phyloP scores from a whole-genome alignment of 2,113 vertebrate genomes.

The Rana temporaria region DNA sequence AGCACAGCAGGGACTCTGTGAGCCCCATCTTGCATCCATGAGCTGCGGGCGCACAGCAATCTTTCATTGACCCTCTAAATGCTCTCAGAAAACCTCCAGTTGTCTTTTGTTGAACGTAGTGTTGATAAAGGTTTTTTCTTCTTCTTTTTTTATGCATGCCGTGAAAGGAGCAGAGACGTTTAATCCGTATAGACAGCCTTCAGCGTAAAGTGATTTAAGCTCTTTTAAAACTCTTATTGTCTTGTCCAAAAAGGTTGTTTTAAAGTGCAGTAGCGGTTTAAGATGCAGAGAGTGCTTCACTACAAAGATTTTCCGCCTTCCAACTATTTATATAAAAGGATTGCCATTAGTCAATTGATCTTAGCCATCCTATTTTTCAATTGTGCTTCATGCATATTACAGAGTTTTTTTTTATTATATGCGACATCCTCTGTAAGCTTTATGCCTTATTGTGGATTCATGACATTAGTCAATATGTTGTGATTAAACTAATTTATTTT shows the following conservation, averaged over 20 bases:
- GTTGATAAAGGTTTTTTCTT: slow-evolving; percentile 40
- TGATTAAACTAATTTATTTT: no score
- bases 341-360: slow-evolving; percentile 3
- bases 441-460: no score
- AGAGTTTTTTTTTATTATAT: no score
- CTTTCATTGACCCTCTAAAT: slow-evolving; percentile 46
- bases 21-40: slow-evolving; percentile 38
- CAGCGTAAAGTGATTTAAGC: slow-evolving; percentile 51
- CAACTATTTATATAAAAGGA: background rate
- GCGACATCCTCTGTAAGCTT: no score
- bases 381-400: background rate
- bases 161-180: slow-evolving; percentile 32
- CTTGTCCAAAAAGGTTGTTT: slow-evolving; percentile 43
- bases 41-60: slow-evolving; percentile 36
- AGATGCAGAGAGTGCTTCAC: slow-evolving; percentile 24
- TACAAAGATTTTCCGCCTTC: slow-evolving; percentile 30
- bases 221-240: slow-evolving; percentile 41
- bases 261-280: slow-evolving; percentile 39
- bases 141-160: slow-evolving; percentile 17
- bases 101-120: slow-evolving; percentile 41
- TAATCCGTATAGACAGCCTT: slow-evolving; percentile 55
- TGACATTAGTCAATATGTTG: no score
- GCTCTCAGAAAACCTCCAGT: slow-evolving; percentile 39
- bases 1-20: slow-evolving; percentile 38
- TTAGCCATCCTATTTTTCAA: background rate